Percentiles rank a stretch among this genome's conserved stretches.
phyloP scores from a whole-genome alignment of 2,113 vertebrate genomes.

The Hippolais icterina region DNA sequence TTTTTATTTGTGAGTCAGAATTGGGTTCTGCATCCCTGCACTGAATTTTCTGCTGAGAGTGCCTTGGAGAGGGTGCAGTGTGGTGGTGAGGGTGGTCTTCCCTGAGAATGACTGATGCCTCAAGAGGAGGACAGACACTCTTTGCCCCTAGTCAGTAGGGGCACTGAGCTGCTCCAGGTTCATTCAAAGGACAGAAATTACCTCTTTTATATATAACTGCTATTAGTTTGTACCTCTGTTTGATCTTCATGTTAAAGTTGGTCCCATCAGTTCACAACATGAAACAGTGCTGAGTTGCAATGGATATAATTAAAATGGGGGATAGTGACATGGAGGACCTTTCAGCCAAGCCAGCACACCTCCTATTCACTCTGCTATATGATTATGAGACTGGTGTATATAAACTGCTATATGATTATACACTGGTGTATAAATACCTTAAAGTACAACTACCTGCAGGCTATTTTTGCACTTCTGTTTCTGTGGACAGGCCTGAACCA shows the following conservation, averaged over 20 bases:
- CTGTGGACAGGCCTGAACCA: not conserved
- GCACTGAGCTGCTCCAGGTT: not conserved
- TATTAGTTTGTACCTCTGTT: not conserved
- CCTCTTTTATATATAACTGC: not conserved
- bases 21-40: not conserved
- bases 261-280: not conserved
- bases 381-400: not conserved
- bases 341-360: not conserved
- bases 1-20: not conserved
- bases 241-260: not conserved
- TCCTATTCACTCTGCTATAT: not conserved
- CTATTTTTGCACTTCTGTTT: not conserved
- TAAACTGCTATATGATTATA: not conserved
- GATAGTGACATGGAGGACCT: not conserved
- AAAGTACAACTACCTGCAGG: not conserved
- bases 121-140: not conserved
- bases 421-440: not conserved
- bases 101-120: not conserved
- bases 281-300: not conserved
- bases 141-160: not conserved
- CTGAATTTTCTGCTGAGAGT: not conserved
- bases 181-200: not conserved
- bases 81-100: not conserved
- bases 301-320: not conserved
- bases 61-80: rapidly evolving